phyloP scores from a whole-genome alignment of 2,797 vertebrate genomes.

The Potorous gilbertii region DNA sequence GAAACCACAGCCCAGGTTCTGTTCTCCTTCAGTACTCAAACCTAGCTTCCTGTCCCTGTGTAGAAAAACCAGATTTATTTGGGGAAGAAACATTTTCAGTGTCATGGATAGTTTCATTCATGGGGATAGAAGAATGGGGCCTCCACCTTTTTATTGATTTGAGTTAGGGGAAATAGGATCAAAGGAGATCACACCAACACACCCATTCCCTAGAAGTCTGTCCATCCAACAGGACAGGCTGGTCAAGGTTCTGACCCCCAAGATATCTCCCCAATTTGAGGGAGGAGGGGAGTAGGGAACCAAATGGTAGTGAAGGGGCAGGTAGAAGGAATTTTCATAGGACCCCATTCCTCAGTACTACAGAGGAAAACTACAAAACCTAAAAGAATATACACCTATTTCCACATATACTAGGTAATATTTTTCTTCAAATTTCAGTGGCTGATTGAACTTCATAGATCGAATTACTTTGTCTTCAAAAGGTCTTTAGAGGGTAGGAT shows the following conservation, averaged over 20 bases:
- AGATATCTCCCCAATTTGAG: neutral
- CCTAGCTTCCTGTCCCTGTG: neutral
- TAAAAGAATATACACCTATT: neutral
- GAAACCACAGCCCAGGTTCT: neutral
- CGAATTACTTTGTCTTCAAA: neutral
- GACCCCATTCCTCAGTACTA: neutral
- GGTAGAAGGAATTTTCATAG: neutral
- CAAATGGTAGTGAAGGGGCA: neutral
- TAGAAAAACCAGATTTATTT: slow-evolving; percentile 34
- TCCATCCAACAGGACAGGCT: neutral
- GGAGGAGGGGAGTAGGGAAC: neutral
- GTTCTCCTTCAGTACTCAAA: slow-evolving; percentile 37
- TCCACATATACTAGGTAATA: neutral
- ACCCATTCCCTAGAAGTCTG: neutral
- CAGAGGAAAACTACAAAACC: neutral
- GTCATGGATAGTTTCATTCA: neutral
- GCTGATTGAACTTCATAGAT: neutral
- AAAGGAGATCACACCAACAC: slow-evolving; percentile 9
- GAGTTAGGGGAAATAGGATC: slow-evolving; percentile 36
- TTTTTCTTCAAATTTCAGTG: neutral
- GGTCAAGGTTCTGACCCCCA: neutral
- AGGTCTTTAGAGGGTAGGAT: neutral
- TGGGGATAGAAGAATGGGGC: neutral
- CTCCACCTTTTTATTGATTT: slow-evolving; percentile 36
- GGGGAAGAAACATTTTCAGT: slow-evolving; percentile 33